Percentiles rank a stretch among this genome's conserved stretches.
Evolutionary conservation across 2,888 invertebrate genomes (phyloP).

Genomic region (Tuberolachnus salignus): DNA sequence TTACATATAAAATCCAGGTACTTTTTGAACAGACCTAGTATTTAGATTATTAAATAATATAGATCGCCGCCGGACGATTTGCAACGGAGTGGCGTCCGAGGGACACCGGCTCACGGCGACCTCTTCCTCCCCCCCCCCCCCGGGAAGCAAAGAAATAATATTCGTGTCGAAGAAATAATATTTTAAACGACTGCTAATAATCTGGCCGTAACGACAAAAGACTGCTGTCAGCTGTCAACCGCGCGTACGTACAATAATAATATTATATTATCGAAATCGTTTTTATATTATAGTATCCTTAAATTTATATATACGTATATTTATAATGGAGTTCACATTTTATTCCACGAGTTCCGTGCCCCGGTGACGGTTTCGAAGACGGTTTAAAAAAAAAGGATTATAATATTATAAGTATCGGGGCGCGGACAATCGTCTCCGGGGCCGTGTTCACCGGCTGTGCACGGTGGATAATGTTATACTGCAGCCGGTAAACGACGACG

Average conservation of each 20-base stretch:
- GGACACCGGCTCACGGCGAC: background rate
- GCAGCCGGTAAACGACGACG: background rate
- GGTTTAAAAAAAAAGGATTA: slow-evolving; percentile 15
- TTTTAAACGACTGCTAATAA: slow-evolving; percentile 23
- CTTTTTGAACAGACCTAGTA: too few species aligned
- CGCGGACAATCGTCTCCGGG: too few species aligned
- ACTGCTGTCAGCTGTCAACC: slow-evolving; percentile 11
- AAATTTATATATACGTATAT: too few species aligned
- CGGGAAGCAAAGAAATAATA: slow-evolving; percentile 1
- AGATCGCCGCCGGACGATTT: background rate
- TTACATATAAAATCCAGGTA: too few species aligned
- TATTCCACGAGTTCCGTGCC: background rate
- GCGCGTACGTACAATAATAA: background rate
- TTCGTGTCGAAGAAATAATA: slow-evolving; percentile 9
- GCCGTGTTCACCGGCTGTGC: slow-evolving; percentile 7
- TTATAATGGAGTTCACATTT: too few species aligned
- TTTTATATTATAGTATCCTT: background rate
- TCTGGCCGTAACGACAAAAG: slow-evolving; percentile 13
- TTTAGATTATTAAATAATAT: too few species aligned
- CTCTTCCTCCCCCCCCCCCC: too few species aligned
- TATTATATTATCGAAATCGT: background rate
- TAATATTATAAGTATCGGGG: too few species aligned
- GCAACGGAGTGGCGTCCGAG: background rate
- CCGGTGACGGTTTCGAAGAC: background rate
- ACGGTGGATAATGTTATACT: slow-evolving; percentile 5